These are phyloP conservation scores for Pygmarrhopalites habei DNA, from an alignment of 1,140 invertebrate genomes.

Conservation along the genomic window DNA sequence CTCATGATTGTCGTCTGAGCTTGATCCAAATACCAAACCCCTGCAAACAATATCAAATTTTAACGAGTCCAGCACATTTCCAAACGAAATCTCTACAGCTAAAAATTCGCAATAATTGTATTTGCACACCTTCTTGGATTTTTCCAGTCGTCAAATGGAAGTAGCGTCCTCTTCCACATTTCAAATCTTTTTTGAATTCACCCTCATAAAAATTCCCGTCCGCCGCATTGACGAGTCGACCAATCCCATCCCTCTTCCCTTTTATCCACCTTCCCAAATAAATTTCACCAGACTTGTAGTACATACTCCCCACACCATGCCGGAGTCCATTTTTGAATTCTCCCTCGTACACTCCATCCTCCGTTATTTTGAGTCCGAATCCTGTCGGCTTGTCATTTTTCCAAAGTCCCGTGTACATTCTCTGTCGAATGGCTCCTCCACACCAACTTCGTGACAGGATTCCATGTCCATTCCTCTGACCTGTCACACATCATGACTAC, in stretches of 20 bases:
- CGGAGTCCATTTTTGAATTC: constrained; percentile 52
- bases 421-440: constrained; percentile 1
- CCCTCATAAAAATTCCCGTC: constrained; percentile 58
- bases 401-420: constrained; percentile 32
- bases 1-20: constrained; percentile 22
- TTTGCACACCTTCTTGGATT: constrained; percentile 51
- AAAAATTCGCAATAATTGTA: background rate
- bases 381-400: constrained; percentile 39
- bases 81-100: too few species aligned
- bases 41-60: too few species aligned
- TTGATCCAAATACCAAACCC: constrained; percentile 22
- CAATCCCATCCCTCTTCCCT: constrained; percentile 28
- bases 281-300: constrained; percentile 46
- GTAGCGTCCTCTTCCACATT: constrained; percentile 53
- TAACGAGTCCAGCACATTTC: constrained; percentile 7
- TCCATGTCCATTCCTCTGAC: constrained; percentile 33
- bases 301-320: constrained; percentile 53
- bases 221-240: constrained; percentile 14
- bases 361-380: constrained; percentile 50
- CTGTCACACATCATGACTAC: too few species aligned
- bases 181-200: constrained; percentile 49
- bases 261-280: constrained; percentile 36
- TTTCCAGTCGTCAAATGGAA: constrained; percentile 55
- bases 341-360: constrained; percentile 55
- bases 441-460: background rate